These are phyloP conservation scores for Odontothrips loti DNA, from an alignment of 2,888 invertebrate genomes.

Conservation along the genomic window DNA sequence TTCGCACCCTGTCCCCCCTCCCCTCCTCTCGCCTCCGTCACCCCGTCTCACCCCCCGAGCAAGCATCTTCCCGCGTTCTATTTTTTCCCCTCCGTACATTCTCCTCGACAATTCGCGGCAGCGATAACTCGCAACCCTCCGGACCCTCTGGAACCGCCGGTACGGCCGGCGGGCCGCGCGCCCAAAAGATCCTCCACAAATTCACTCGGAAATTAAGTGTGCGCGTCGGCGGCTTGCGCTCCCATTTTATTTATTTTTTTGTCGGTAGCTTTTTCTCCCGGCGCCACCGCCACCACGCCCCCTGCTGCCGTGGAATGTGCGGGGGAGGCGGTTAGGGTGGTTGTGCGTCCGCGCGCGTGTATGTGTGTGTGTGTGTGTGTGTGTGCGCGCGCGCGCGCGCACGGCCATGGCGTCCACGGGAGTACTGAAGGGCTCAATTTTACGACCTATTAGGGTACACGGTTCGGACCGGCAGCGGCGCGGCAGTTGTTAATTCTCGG, in stretches of 20 bases:
- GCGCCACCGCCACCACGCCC: background rate
- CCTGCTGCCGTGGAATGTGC: background rate
- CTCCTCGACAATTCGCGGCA: too few relatives aligned
- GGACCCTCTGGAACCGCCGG: background rate
- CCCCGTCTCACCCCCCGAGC: background rate
- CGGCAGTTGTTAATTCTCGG: too few relatives aligned
- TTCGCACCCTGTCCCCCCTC: background rate
- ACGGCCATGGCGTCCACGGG: background rate
- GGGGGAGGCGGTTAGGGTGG: background rate
- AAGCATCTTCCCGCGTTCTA: background rate
- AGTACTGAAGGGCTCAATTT: too few relatives aligned
- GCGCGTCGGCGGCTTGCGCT: background rate
- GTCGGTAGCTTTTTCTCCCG: background rate
- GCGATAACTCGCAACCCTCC: background rate
- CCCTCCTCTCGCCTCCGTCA: background rate
- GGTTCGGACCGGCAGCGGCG: too few relatives aligned
- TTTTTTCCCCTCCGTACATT: background rate
- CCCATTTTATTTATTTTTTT: background rate
- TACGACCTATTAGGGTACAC: too few relatives aligned
- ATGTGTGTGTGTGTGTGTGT: background rate
- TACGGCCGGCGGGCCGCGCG: background rate
- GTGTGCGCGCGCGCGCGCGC: background rate
- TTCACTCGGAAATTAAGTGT: conserved; percentile 12
- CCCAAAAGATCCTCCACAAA: background rate
- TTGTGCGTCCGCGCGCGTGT: background rate